Evolutionary conservation across 1,140 invertebrate species (phyloP), one percentile per base, ranked within the genome.

Genomic region (Adoxophyes honmai): DNA sequence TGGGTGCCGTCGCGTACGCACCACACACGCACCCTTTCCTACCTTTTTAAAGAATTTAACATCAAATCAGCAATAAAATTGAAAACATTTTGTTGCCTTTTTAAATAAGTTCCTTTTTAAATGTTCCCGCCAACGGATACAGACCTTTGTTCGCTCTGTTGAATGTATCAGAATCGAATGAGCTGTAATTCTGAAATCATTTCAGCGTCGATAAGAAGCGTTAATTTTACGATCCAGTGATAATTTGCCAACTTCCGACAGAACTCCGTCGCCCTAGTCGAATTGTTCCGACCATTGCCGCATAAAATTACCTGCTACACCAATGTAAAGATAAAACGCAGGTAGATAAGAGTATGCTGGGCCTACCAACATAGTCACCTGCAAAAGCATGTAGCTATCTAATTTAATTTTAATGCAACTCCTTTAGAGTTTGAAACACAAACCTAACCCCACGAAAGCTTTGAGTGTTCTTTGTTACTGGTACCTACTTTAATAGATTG

Each of bases 171-270:
- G 69, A 51, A 35, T 57, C 67, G 55, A 64, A 72, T 48, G 36
- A 18, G 48, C 57, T 55, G 66, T 64, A 64, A 70, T 64, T 77
- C 60, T 70, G 71, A 86, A 82, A 87, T 85, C 78, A 88, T 84
- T 81, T 84, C 74, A 80, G 73, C 70, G 78, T 85, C 86, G 86
- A 88, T 88, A 88, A 86, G 81, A 80, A 81, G 81, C 82, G 86
- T 88, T 88, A 87, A 87, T 87, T 88, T 88, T 87, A 88, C 84
- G 86, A 88, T 66, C 78, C 73, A 82, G 81, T 85, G 86, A 88
- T 88, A 88, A 88, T 88, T 87, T 87, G 82, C 84, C 81, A 86
- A 87, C 84, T 88, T 88, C 86, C 86, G 86, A 86, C 81, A 77
- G 78, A 77, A 70, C 15, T 36, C 48, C 73, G 83, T 81, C 80